phyloP scores from a whole-genome alignment of 2,797 vertebrate genomes.

The Spheniscus humboldti region DNA sequence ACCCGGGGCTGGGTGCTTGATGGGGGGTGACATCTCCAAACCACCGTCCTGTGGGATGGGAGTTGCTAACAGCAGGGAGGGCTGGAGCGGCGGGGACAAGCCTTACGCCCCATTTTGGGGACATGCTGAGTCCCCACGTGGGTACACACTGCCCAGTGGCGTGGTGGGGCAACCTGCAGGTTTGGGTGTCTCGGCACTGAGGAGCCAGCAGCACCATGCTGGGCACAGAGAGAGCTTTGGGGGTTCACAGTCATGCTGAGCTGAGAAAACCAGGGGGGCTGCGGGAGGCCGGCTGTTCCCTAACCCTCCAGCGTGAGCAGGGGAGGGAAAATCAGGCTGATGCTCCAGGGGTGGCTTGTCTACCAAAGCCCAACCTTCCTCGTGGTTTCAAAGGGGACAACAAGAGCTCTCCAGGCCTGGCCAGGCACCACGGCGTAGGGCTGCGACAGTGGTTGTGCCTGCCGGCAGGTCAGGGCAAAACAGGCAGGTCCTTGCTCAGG shows the following conservation, averaged over 20 bases:
- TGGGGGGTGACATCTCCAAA: not conserved
- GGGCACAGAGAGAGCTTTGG: not conserved
- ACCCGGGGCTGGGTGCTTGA: not conserved
- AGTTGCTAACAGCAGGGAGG: not conserved
- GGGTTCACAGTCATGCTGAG: not conserved
- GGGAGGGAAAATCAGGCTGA: not conserved
- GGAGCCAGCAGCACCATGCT: rapidly evolving
- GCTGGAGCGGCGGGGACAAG: not conserved
- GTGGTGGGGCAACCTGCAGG: not conserved
- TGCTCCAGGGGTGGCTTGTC: not conserved
- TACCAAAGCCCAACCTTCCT: not conserved
- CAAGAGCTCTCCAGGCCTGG: not conserved
- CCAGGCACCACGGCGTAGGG: not conserved
- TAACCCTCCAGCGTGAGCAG: not conserved
- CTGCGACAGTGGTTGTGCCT: not conserved
- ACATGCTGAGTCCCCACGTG: not conserved
- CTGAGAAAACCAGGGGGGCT: not conserved
- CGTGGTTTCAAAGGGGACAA: not conserved
- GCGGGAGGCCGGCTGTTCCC: not conserved
- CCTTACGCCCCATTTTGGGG: not conserved
- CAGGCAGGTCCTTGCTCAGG: not conserved
- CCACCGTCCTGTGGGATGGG: rapidly evolving
- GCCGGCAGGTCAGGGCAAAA: not conserved
- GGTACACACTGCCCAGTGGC: not conserved
- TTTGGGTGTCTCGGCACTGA: not conserved